phyloP scores from a whole-genome alignment of 2,888 invertebrate genomes.

The Lasioglossum figueresi region DNA sequence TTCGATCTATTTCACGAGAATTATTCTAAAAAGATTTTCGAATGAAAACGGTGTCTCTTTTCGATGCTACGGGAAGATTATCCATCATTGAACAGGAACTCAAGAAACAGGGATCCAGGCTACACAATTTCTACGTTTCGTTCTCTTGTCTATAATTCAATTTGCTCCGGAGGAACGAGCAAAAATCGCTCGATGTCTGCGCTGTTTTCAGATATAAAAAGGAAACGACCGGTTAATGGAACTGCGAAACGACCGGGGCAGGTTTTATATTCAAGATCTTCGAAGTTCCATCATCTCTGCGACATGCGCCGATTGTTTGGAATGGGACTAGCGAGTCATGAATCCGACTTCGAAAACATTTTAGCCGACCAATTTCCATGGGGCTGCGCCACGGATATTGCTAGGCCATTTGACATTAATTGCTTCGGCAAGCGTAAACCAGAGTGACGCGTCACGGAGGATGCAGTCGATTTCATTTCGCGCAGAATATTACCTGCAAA shows the following conservation, averaged over 20 bases:
- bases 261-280: neutral
- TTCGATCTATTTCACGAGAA: too few relatives aligned
- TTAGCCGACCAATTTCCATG: neutral
- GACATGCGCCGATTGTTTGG: neutral
- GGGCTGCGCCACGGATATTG: neutral
- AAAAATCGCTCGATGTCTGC: neutral
- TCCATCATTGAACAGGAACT: neutral
- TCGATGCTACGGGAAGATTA: neutral
- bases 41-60: neutral
- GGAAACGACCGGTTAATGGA: neutral
- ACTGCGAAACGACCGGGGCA: neutral
- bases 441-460: conserved; percentile 20
- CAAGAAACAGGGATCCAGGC: neutral
- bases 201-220: neutral
- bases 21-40: neutral
- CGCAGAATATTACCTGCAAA: conserved; percentile 36
- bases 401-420: conserved; percentile 29
- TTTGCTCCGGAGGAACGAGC: neutral
- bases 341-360: neutral
- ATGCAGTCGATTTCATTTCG: conserved; percentile 37
- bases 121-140: neutral
- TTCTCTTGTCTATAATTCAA: neutral
- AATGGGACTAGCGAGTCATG: neutral
- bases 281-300: neutral
- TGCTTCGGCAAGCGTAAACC: conserved; percentile 26